Base-by-base conservation (phyloP, 1,140 invertebrate species). In the Drosophila nigrodunni region DNA sequence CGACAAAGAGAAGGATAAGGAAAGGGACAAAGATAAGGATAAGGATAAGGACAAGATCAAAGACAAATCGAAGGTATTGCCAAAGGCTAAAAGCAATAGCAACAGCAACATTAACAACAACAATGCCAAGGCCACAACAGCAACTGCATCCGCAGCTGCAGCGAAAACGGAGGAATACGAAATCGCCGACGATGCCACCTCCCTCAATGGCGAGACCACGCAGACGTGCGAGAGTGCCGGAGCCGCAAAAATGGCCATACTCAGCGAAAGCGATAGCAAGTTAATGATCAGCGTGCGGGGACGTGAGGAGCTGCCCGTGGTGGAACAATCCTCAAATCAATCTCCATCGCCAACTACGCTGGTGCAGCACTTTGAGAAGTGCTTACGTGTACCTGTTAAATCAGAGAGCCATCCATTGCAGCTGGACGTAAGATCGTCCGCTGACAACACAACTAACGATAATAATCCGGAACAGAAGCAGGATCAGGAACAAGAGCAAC, bases 301-400 rank as follows among this genome's bases (percentile, higher is more conserved):
- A 15, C 94, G 94, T 71, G 95, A 96, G 86, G 96, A 96, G 88
- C 90, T 96, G 64, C 95, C 95, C 0, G 93, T 93, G 71, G 87
- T 89, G 60, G 91, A 92, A 41, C 71, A 91, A 18, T 54, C 61
- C 11, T 15, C 62, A 8, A 30, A 30, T 6, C 25, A 30, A 30
- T 35, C 66, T 7, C 44, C 59, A 37, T 55, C 59, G n/a, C 41
- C 67, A 15, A 15, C 50, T 3, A 47, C 25, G 2, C 10, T 21
- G 34, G n/a, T 41, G 65, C 66, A 57, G 18, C 69, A 43, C 58
- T 91, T 89, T 58, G 80, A 89, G 37, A 82, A 92, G 59, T 91
- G 83, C 74, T 69, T 85, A 58, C 78, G 74, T 50, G 74, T 90
- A 80, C 89, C 91, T 76, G 78, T 91, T 18, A 83, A 85, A 61